Evolutionary conservation across 2,888 invertebrate species (phyloP).

Genomic region (Allophyes oxyacanthae): DNA sequence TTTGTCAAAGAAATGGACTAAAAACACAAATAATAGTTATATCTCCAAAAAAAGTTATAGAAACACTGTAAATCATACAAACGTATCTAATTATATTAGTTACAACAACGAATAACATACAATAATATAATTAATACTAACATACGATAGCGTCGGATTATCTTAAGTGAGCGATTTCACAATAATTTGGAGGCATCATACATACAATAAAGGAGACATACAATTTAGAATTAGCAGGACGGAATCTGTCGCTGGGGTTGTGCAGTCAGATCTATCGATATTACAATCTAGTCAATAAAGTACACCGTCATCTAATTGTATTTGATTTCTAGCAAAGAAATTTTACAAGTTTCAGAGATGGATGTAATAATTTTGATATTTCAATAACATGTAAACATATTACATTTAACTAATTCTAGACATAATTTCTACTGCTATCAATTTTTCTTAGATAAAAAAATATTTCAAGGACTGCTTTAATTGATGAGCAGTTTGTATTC

Average conservation of each 20-base stretch:
- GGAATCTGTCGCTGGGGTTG: constrained; percentile 15
- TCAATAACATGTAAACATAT: constrained; percentile 13
- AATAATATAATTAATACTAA: constrained; percentile 59
- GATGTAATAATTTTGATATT: constrained; percentile 1
- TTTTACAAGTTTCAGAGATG: constrained; percentile 1
- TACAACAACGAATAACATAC: constrained; percentile 66
- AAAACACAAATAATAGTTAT: constrained; percentile 74
- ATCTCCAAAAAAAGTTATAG: constrained; percentile 77
- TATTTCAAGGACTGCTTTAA: constrained; percentile 16
- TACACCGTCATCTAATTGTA: constrained; percentile 2
- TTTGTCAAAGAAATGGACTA: constrained; percentile 67
- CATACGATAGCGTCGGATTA: constrained; percentile 53
- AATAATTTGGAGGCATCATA: constrained; percentile 59
- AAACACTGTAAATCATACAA: constrained; percentile 86
- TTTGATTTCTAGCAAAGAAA: constrained; percentile 18
- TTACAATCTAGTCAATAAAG: constrained; percentile 1
- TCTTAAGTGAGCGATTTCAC: constrained; percentile 67
- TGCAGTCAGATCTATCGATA: constrained; percentile 31
- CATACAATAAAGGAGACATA: constrained; percentile 40
- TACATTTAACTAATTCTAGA: constrained; percentile 25
- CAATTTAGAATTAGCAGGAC: constrained; percentile 42
- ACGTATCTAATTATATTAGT: constrained; percentile 79
- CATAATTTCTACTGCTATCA: constrained; percentile 15
- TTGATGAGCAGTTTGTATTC: constrained; percentile 16
- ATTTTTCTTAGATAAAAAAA: constrained; percentile 30